These are phyloP conservation scores for Galerucella calmariensis DNA, from an alignment of 2,888 invertebrate genomes.

Conservation along the genomic window DNA sequence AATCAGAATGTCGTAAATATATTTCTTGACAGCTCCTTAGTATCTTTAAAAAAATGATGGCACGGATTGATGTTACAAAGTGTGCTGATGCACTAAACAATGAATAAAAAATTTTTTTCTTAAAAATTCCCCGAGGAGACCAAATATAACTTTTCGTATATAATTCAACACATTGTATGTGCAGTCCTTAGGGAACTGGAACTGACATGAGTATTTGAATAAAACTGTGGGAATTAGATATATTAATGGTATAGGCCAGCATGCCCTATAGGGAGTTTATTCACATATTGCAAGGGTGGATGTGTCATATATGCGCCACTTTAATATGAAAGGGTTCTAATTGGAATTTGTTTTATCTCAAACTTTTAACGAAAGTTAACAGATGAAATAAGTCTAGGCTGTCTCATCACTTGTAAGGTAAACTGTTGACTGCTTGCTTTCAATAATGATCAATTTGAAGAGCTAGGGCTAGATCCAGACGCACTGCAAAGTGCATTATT, in stretches of 20 bases:
- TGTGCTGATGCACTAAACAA: neutral
- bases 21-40: conserved; percentile 53
- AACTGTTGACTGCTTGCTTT: too few relatives aligned
- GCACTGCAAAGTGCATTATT: too few relatives aligned
- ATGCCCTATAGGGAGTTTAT: conserved; percentile 38
- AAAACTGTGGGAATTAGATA: conserved; percentile 50
- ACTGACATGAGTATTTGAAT: conserved; percentile 51
- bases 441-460: too few relatives aligned
- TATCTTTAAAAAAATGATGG: neutral
- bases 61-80: neutral
- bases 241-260: conserved; percentile 39
- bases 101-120: neutral
- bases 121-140: neutral
- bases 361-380: neutral
- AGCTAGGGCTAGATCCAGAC: too few relatives aligned
- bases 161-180: neutral
- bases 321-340: conserved; percentile 44
- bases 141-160: neutral
- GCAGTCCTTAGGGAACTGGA: conserved; percentile 45
- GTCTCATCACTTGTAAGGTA: neutral
- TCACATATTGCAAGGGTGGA: conserved; percentile 44
- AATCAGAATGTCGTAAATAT: conserved; percentile 56
- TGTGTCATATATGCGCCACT: conserved; percentile 46
- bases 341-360: conserved; percentile 42
- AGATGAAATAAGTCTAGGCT: neutral